Conservation (phyloP, 2,888 invertebrate genomes). For the Adela reaumurella region DNA sequence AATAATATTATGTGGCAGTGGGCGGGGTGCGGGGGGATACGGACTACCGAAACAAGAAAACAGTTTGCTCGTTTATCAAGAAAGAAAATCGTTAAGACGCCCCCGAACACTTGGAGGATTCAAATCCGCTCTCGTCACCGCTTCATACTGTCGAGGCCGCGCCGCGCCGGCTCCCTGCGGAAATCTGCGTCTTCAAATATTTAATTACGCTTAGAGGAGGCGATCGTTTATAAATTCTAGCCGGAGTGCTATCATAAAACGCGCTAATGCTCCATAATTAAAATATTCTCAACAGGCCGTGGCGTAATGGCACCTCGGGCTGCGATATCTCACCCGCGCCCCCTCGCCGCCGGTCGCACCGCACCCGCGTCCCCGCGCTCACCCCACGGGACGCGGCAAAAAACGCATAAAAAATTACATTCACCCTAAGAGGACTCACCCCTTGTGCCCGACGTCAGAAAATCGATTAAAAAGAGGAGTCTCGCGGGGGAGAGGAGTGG, state of each 20-base stretch:
- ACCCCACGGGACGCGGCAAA: conserved; percentile 39
- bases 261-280: conserved; percentile 58
- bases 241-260: conserved; percentile 55
- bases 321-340: conserved; percentile 21
- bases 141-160: neutral
- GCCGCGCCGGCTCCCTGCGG: conserved; percentile 29
- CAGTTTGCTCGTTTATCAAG: neutral
- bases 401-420: conserved; percentile 60
- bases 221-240: conserved; percentile 52
- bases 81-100: neutral
- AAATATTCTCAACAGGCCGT: conserved; percentile 60
- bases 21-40: neutral
- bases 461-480: conserved; percentile 58
- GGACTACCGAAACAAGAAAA: neutral
- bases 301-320: conserved; percentile 57
- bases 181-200: conserved; percentile 57
- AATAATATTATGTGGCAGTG: neutral
- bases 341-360: conserved; percentile 3
- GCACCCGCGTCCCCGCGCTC: conserved; percentile 6
- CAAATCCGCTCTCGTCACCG: neutral
- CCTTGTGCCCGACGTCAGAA: conserved; percentile 46
- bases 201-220: conserved; percentile 52
- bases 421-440: conserved; percentile 56
- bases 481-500: conserved; percentile 27
- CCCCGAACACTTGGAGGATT: neutral